Percentiles rank a stretch among this genome's conserved stretches.
These are phyloP conservation scores for Pollicipes pollicipes DNA, from an alignment of 1,140 invertebrate genomes.

Conservation along the genomic window DNA sequence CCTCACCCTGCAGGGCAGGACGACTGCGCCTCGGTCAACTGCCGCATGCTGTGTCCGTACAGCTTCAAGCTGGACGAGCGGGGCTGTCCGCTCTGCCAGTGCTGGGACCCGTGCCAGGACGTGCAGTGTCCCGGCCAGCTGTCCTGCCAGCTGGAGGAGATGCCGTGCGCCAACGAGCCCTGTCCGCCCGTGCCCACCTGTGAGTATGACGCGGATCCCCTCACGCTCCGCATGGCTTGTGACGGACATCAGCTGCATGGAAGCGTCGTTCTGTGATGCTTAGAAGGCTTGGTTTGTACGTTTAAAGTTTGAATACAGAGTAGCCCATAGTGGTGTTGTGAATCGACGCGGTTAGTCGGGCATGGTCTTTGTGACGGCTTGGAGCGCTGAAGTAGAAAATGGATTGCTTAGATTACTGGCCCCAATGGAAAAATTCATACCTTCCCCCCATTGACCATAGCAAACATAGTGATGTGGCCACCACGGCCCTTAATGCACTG, in stretches of 20 bases:
- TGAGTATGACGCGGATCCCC: constrained; percentile 32
- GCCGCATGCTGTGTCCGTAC: constrained; percentile 70
- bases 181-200: constrained; percentile 67
- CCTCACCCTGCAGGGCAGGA: neutral
- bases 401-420: too few relatives aligned
- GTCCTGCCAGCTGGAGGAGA: constrained; percentile 55
- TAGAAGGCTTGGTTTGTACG: neutral
- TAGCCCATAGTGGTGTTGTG: too few relatives aligned
- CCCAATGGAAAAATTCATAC: too few relatives aligned
- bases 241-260: constrained; percentile 5
- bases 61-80: constrained; percentile 51
- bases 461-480: too few relatives aligned
- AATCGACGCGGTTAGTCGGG: too few relatives aligned
- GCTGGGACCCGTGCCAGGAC: constrained; percentile 54
- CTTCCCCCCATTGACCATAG: too few relatives aligned
- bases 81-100: constrained; percentile 61
- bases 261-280: constrained; percentile 1
- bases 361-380: too few relatives aligned
- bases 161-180: constrained; percentile 50
- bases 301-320: too few relatives aligned
- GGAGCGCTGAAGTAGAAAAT: too few relatives aligned
- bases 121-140: constrained; percentile 53
- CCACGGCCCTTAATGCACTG: too few relatives aligned
- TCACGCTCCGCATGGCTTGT: constrained; percentile 3
- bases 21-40: constrained; percentile 51